phyloP scores from a whole-genome alignment of 2,888 invertebrate genomes.

The Acrobasis repandana region DNA sequence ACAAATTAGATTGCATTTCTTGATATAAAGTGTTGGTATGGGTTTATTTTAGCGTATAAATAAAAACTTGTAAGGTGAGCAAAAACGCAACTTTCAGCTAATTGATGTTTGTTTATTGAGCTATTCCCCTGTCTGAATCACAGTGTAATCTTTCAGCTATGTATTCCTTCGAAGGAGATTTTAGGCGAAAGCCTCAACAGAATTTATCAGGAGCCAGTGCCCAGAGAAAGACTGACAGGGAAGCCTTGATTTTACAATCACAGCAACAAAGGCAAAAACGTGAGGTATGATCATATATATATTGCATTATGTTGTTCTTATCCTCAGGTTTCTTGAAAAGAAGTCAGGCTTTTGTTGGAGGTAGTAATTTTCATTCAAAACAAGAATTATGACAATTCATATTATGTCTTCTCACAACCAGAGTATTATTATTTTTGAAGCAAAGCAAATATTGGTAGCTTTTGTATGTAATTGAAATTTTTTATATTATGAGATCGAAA shows the following conservation, averaged over 20 bases:
- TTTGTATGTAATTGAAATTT: no score
- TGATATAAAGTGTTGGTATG: background rate
- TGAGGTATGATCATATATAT: constrained; percentile 83
- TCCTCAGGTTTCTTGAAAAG: background rate
- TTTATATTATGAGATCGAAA: no score
- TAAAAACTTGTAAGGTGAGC: constrained; percentile 34
- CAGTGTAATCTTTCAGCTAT: constrained; percentile 56
- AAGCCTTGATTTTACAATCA: constrained; percentile 89
- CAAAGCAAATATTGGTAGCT: constrained; percentile 30
- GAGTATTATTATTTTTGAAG: constrained; percentile 22
- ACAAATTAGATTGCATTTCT: background rate
- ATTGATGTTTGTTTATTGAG: constrained; percentile 54
- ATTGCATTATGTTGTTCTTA: background rate
- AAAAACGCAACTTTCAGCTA: constrained; percentile 54
- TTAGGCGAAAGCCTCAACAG: constrained; percentile 92
- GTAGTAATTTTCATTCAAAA: no score
- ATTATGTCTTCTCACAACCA: background rate
- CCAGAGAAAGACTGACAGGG: constrained; percentile 85
- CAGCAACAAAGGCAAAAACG: constrained; percentile 93
- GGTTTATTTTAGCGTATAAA: background rate
- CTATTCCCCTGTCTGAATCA: constrained; percentile 25
- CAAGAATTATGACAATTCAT: no score
- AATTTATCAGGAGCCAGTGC: constrained; percentile 94
- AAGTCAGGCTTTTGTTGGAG: background rate
- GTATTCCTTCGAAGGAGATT: constrained; percentile 95